Percentiles rank a stretch among this genome's conserved stretches.
phyloP scores from a whole-genome alignment of 1,140 invertebrate genomes.

The Potamilus streckersoni region DNA sequence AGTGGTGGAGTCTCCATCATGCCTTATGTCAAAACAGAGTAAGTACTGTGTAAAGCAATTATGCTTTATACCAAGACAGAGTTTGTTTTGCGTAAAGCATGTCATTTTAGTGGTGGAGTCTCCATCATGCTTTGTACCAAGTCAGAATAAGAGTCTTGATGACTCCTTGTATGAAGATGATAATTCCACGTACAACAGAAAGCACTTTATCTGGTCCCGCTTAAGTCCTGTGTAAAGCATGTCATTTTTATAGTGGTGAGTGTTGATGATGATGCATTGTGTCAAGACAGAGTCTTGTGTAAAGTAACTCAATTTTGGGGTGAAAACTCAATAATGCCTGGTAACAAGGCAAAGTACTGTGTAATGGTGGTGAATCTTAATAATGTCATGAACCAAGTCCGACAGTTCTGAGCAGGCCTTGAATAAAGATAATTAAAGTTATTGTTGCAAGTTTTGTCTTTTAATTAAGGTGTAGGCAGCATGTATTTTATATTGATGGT shows the following conservation, averaged over 20 bases:
- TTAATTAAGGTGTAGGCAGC: no score
- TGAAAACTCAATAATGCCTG: not conserved
- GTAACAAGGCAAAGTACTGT: not conserved
- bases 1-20: no score
- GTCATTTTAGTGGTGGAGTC: no score
- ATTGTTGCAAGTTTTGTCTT: not conserved
- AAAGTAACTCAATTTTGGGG: not conserved
- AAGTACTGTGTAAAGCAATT: not conserved
- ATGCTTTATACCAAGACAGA: not conserved
- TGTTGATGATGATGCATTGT: conserved; percentile 46
- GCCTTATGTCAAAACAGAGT: not conserved
- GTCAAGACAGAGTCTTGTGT: conserved; percentile 42
- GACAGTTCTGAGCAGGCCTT: not conserved
- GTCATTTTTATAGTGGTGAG: conserved; percentile 2
- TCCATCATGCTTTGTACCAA: not conserved
- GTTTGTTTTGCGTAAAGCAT: no score
- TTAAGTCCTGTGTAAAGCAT: not conserved
- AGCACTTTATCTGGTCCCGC: no score
- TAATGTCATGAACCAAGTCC: no score
- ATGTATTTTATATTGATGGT: no score
- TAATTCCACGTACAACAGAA: not conserved
- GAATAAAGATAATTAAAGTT: not conserved
- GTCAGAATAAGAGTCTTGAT: not conserved
- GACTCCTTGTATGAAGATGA: not conserved
- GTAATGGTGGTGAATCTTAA: not conserved